These are phyloP conservation scores for Rhagium mordax DNA, from an alignment of 2,888 invertebrate genomes.

Conservation along the genomic window DNA sequence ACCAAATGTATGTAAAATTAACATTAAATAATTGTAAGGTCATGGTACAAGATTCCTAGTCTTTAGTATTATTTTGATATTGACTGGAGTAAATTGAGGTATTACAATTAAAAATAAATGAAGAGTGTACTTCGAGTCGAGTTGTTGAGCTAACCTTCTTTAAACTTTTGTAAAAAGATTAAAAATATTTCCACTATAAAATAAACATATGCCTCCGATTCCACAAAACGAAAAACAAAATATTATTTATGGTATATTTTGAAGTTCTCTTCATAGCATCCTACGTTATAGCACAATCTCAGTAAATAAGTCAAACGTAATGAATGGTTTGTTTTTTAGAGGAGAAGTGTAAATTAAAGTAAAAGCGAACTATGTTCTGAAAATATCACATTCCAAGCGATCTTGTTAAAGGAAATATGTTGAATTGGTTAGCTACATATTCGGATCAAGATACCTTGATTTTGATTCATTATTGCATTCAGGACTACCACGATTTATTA, in stretches of 20 bases:
- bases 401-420: too few species aligned
- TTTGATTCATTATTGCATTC: too few species aligned
- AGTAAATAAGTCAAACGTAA: too few species aligned
- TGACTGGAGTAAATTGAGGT: slow-evolving; percentile 7
- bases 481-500: too few species aligned
- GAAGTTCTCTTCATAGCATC: background rate
- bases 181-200: background rate
- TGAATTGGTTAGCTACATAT: too few species aligned
- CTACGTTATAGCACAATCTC: background rate
- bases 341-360: too few species aligned
- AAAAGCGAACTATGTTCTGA: too few species aligned
- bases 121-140: background rate
- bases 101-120: background rate
- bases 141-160: background rate
- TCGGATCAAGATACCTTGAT: too few species aligned
- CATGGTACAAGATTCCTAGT: background rate
- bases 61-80: slow-evolving; percentile 25
- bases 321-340: too few species aligned
- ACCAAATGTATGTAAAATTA: background rate
- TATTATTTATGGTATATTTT: background rate
- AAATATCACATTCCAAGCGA: too few species aligned
- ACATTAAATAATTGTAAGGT: background rate
- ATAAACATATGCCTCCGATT: background rate
- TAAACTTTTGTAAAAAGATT: background rate
- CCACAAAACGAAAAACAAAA: background rate